These are phyloP conservation scores for Hyperoodon ampullatus DNA, from an alignment of 2,113 vertebrate species.

Conservation along the genomic window DNA sequence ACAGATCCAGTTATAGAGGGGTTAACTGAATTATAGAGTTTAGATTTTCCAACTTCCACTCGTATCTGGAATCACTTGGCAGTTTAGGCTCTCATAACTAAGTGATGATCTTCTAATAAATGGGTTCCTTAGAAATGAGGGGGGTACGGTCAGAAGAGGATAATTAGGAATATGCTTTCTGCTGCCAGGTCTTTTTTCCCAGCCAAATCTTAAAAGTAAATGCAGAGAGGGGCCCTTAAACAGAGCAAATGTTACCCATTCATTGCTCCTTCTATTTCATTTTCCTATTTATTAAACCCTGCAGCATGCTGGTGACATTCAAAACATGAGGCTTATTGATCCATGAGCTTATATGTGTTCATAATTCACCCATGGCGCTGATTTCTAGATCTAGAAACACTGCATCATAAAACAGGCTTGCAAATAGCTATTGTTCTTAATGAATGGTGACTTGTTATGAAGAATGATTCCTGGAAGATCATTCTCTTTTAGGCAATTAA, in stretches of 20 bases:
- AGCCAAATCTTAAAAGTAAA: conserved; percentile 38
- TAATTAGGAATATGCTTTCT: conserved; percentile 18
- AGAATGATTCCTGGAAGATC: conserved; percentile 62
- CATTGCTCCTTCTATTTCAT: conserved; percentile 55
- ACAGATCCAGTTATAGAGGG: background rate
- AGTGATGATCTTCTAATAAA: conserved; percentile 30
- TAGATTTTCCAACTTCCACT: background rate
- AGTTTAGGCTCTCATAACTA: conserved; percentile 27
- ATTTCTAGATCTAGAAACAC: conserved; percentile 58
- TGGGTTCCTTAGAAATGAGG: background rate
- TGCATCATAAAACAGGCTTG: conserved; percentile 36
- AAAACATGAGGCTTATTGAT: conserved; percentile 65
- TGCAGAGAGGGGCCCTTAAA: background rate
- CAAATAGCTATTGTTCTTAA: conserved; percentile 66
- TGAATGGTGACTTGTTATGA: conserved; percentile 68
- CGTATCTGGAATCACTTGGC: conserved; percentile 4
- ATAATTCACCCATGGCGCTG: conserved; percentile 56
- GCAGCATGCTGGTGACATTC: conserved; percentile 52
- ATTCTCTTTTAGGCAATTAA: conserved; percentile 64
- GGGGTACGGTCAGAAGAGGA: background rate
- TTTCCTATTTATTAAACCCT: conserved; percentile 62
- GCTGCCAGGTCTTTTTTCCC: background rate
- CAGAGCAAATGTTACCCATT: conserved; percentile 49
- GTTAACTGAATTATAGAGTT: background rate
- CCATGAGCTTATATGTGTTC: conserved; percentile 52